Conservation (phyloP, 2,888 invertebrate genomes). For the Norana najaformis region DNA sequence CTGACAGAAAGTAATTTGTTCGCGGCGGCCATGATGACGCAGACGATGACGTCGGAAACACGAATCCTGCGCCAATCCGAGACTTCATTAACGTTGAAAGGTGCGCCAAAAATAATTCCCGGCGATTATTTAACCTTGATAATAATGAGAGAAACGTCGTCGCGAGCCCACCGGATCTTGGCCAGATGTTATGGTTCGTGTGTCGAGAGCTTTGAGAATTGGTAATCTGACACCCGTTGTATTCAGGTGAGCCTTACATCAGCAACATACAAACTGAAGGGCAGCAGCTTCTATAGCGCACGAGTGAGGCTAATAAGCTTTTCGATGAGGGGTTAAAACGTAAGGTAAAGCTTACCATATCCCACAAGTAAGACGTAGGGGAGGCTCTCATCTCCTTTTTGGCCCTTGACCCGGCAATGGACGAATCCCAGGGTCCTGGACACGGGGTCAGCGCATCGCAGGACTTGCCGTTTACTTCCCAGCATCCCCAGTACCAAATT, state of each 20-base stretch:
- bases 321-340: too few relatives aligned
- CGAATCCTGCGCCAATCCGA: neutral
- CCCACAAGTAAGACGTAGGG: too few relatives aligned
- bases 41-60: neutral
- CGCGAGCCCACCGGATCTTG: too few relatives aligned
- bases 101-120: neutral
- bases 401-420: too few relatives aligned
- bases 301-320: too few relatives aligned
- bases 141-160: neutral
- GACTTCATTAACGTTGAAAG: neutral
- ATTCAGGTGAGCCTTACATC: neutral
- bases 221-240: neutral
- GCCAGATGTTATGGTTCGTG: neutral
- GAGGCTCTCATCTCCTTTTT: too few relatives aligned
- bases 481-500: too few relatives aligned
- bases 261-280: neutral
- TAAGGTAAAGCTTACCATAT: too few relatives aligned
- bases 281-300: too few relatives aligned
- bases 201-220: neutral
- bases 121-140: neutral
- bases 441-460: too few relatives aligned
- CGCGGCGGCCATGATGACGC: neutral
- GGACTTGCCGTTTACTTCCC: too few relatives aligned
- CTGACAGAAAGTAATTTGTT: neutral
- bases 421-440: too few relatives aligned